These are phyloP conservation scores for Rhyzopertha dominica DNA, from an alignment of 1,140 invertebrate genomes.

Conservation along the genomic window DNA sequence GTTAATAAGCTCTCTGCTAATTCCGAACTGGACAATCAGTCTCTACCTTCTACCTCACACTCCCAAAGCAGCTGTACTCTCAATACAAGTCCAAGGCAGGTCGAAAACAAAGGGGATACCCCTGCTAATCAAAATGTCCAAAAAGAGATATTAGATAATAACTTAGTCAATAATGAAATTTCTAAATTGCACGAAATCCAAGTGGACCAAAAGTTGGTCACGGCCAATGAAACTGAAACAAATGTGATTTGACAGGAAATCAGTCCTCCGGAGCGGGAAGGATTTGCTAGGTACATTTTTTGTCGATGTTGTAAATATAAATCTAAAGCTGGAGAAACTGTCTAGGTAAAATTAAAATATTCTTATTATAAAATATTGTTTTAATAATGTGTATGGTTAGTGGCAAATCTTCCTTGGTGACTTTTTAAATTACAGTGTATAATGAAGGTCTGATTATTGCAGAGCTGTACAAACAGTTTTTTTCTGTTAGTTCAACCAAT, in stretches of 20 bases:
- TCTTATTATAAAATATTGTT: conserved; percentile 16
- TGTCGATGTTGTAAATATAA: conserved; percentile 45
- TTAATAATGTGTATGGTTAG: conserved; percentile 7
- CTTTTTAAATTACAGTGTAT: background rate
- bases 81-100: conserved; percentile 7
- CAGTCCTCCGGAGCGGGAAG: conserved; percentile 36
- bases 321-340: conserved; percentile 38
- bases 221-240: conserved; percentile 21
- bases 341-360: conserved; percentile 26
- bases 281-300: conserved; percentile 42
- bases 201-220: conserved; percentile 15
- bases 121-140: background rate
- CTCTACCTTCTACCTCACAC: conserved; percentile 39
- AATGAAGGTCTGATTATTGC: background rate
- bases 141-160: background rate
- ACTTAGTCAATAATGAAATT: conserved; percentile 13
- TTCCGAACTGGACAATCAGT: conserved; percentile 33
- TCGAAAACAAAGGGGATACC: background rate
- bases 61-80: conserved; percentile 34
- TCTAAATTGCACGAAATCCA: conserved; percentile 18
- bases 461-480: too few relatives aligned
- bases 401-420: conserved; percentile 5
- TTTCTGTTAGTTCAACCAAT: too few relatives aligned
- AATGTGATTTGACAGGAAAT: conserved; percentile 40
- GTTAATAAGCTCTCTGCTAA: conserved; percentile 24